phyloP scores from a whole-genome alignment of 2,113 vertebrate species.

The Smithornis capensis region DNA sequence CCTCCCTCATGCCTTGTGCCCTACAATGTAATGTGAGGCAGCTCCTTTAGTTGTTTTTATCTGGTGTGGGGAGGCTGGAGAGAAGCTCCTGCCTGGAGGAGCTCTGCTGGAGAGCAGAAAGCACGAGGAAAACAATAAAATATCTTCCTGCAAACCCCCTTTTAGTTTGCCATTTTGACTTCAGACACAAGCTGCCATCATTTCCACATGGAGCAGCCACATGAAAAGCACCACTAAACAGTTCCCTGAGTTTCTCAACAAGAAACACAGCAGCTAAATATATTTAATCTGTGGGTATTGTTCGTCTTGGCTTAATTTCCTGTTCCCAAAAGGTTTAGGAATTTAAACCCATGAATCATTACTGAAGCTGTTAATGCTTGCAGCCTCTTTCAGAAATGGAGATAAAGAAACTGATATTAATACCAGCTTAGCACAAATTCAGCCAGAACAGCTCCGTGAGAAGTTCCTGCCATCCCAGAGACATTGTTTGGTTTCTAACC shows the following conservation, averaged over 20 bases:
- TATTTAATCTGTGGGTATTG: conserved; percentile 63
- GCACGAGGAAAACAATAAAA: conserved; percentile 1
- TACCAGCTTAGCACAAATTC: conserved; percentile 42
- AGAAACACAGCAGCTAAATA: conserved; percentile 53
- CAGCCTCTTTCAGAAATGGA: conserved; percentile 35
- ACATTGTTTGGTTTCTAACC: background rate
- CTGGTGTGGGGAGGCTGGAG: background rate
- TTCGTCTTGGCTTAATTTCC: conserved; percentile 69
- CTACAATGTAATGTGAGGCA: background rate
- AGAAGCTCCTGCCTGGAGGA: background rate
- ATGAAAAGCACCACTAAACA: conserved; percentile 51
- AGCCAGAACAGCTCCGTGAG: background rate
- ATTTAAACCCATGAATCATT: conserved; percentile 63
- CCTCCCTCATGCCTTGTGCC: background rate
- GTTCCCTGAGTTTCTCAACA: conserved; percentile 26
- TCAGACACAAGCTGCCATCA: background rate
- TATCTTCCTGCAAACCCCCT: background rate
- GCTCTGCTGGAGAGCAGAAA: conserved; percentile 18
- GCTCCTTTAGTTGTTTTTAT: background rate
- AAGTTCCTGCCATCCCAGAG: background rate
- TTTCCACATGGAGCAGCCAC: conserved; percentile 49
- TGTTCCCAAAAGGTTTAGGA: conserved; percentile 61
- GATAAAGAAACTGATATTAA: conserved; percentile 55
- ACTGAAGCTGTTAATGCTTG: conserved; percentile 49
- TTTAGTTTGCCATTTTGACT: background rate